These are phyloP conservation scores for Eubasilissa regina DNA, from an alignment of 1,140 invertebrate genomes.

Conservation along the genomic window DNA sequence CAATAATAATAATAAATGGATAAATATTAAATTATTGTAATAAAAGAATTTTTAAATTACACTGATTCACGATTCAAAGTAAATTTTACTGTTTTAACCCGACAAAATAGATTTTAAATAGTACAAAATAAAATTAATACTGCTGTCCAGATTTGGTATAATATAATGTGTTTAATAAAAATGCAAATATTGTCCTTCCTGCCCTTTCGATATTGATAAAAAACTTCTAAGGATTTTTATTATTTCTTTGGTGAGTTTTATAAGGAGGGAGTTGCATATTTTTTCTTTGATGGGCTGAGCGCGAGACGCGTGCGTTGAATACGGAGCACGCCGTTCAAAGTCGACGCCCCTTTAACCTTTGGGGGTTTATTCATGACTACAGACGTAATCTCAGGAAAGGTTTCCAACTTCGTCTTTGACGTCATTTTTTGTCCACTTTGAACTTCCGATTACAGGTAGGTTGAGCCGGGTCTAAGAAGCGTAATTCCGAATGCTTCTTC, in stretches of 20 bases:
- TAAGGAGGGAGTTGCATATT: slow-evolving; percentile 48
- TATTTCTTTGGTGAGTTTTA: slow-evolving; percentile 12
- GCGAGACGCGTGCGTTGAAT: slow-evolving; percentile 54
- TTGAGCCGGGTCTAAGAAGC: slow-evolving; percentile 28
- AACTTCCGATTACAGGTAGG: slow-evolving; percentile 53
- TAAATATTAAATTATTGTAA: too few relatives aligned
- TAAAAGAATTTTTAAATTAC: too few relatives aligned
- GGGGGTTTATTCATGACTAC: slow-evolving; percentile 54
- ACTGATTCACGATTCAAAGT: neutral
- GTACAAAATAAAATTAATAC: neutral
- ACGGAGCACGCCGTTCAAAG: slow-evolving; percentile 34
- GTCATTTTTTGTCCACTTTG: slow-evolving; percentile 58
- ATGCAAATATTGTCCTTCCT: slow-evolving; percentile 24
- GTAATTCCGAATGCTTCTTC: slow-evolving; percentile 2
- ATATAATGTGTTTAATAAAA: slow-evolving; percentile 36
- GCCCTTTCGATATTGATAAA: slow-evolving; percentile 23
- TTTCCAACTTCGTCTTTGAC: slow-evolving; percentile 50
- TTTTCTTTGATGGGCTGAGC: slow-evolving; percentile 52
- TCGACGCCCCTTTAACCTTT: slow-evolving; percentile 39
- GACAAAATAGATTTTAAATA: neutral
- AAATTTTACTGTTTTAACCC: neutral
- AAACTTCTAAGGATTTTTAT: slow-evolving; percentile 32
- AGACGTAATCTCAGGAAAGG: slow-evolving; percentile 57
- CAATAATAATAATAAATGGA: too few relatives aligned
- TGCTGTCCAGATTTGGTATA: slow-evolving; percentile 34